Evolutionary conservation across 2,888 invertebrate genomes (phyloP).

Genomic region (Tiliacea aurago): DNA sequence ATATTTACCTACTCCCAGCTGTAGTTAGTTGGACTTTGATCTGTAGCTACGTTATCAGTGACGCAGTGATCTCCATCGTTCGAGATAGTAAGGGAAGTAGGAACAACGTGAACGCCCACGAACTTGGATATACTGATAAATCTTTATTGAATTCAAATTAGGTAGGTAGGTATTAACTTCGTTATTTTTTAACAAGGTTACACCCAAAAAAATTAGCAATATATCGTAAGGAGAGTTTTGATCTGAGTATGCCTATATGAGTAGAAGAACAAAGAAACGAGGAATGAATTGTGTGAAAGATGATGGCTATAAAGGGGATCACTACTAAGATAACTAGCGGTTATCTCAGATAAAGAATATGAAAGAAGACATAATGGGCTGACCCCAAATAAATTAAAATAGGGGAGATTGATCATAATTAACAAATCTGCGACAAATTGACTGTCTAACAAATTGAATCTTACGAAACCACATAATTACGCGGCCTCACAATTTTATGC

Average conservation of each 20-base stretch:
- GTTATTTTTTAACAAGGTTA: neutral
- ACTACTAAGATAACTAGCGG: neutral
- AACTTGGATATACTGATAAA: slow-evolving; percentile 28
- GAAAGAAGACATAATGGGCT: neutral
- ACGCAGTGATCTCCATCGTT: slow-evolving; percentile 47
- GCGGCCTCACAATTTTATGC: neutral
- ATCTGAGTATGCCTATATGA: too few relatives aligned
- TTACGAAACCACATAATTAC: neutral
- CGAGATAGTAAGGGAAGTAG: slow-evolving; percentile 41
- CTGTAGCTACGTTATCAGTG: slow-evolving; percentile 45
- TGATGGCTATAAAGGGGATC: neutral
- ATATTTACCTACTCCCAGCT: slow-evolving; percentile 15
- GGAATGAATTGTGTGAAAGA: neutral
- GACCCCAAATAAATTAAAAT: too few relatives aligned
- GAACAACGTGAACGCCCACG: slow-evolving; percentile 29
- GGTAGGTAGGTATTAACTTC: neutral
- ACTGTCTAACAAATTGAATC: neutral
- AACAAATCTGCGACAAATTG: too few relatives aligned
- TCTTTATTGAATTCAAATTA: slow-evolving; percentile 17
- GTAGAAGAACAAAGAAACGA: neutral
- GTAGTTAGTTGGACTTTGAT: slow-evolving; percentile 42
- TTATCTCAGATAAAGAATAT: neutral
- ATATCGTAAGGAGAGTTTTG: too few relatives aligned
- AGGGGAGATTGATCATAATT: too few relatives aligned
- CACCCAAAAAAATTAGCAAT: too few relatives aligned